Percentiles rank a stretch among this genome's conserved stretches.
Evolutionary conservation across 2,113 vertebrate genomes (phyloP).

Genomic region (Rhinolophus sinicus): DNA sequence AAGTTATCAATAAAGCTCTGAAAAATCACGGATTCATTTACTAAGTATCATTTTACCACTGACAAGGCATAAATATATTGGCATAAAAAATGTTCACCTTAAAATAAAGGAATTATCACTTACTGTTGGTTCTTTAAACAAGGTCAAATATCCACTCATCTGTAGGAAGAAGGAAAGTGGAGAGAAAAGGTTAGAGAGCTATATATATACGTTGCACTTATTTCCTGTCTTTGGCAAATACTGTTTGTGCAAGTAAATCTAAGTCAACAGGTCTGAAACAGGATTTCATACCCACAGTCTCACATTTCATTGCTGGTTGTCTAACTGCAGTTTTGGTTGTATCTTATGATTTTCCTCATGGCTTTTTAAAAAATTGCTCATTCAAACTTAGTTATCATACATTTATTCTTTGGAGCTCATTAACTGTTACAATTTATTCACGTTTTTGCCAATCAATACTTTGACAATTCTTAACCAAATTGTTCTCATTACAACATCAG

Average conservation of each 20-base stretch:
- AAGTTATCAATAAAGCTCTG: not conserved
- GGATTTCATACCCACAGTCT: slow-evolving; percentile 45
- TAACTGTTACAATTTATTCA: not conserved
- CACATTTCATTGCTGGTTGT: slow-evolving; percentile 48
- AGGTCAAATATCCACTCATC: not conserved
- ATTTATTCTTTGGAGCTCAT: not conserved
- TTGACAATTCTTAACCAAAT: not conserved
- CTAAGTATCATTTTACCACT: not conserved
- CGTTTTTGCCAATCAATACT: not conserved
- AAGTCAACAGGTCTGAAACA: slow-evolving; percentile 57
- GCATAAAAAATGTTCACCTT: not conserved
- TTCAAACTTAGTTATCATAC: not conserved
- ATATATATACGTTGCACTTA: slow-evolving; percentile 46
- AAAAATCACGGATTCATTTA: not conserved
- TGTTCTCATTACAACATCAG: not conserved
- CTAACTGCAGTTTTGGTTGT: not conserved
- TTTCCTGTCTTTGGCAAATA: slow-evolving; percentile 69
- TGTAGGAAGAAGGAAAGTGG: not conserved
- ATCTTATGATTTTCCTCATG: not conserved
- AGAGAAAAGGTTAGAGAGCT: not conserved
- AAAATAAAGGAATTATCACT: slow-evolving; percentile 23
- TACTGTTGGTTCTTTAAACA: slow-evolving; percentile 37
- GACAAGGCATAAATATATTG: not conserved
- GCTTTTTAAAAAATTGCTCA: not conserved
- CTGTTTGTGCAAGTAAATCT: slow-evolving; percentile 65